Percentiles rank a stretch among this genome's conserved stretches.
These are phyloP conservation scores for Protodeltote pygarga DNA, from an alignment of 2,888 invertebrate genomes.

Conservation along the genomic window DNA sequence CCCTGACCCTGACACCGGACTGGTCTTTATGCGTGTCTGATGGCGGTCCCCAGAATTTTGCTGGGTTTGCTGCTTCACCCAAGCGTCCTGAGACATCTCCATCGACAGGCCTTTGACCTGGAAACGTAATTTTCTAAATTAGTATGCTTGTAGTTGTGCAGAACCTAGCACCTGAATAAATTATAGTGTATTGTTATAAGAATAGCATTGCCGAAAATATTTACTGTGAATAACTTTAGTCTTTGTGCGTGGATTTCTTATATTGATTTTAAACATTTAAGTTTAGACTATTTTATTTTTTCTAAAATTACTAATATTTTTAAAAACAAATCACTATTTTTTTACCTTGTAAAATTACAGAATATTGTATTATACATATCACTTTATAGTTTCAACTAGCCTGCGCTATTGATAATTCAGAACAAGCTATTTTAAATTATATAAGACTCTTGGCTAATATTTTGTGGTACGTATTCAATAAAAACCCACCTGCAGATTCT, in stretches of 20 bases:
- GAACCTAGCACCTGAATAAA: constrained; percentile 31
- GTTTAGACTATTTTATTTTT: background rate
- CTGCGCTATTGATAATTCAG: too few species aligned
- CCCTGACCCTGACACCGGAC: constrained; percentile 79
- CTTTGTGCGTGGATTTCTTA: constrained; percentile 7
- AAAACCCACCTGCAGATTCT: constrained; percentile 92
- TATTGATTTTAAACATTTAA: background rate
- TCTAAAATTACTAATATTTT: too few species aligned
- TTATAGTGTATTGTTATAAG: constrained; percentile 5
- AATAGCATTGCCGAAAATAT: constrained; percentile 18
- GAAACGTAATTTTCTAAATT: constrained; percentile 42
- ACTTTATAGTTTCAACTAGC: too few species aligned
- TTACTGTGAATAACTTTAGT: constrained; percentile 19
- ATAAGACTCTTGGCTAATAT: too few species aligned
- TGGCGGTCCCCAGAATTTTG: constrained; percentile 75
- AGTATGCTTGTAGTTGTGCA: constrained; percentile 6
- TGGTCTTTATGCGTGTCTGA: constrained; percentile 79
- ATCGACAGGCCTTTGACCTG: constrained; percentile 84
- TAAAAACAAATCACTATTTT: too few species aligned
- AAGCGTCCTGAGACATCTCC: constrained; percentile 84
- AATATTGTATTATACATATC: background rate
- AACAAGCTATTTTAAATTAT: too few species aligned
- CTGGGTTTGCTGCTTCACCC: constrained; percentile 83
- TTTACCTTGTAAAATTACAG: too few species aligned
- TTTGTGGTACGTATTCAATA: background rate